A percentile compares a stretch with the other conserved stretches of the same genome.
Conservation (phyloP, 2,888 invertebrate species). For the Ophion ventricosus region DNA sequence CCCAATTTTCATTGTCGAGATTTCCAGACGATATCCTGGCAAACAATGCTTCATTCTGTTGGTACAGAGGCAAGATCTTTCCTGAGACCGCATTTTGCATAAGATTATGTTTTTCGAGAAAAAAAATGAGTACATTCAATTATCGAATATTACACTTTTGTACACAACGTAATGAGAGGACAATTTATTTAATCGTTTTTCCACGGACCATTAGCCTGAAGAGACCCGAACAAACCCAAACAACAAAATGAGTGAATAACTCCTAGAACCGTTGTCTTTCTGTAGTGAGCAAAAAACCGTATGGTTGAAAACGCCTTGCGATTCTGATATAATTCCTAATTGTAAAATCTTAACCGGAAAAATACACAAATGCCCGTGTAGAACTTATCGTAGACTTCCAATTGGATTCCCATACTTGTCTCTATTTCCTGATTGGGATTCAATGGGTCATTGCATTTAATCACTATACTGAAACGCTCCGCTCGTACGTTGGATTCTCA, state of each 20-base stretch:
- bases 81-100: constrained; percentile 17
- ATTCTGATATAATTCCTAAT: neutral
- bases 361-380: too few relatives aligned
- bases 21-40: constrained; percentile 47
- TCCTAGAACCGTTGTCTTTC: neutral
- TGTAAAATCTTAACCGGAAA: neutral
- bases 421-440: too few relatives aligned
- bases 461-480: too few relatives aligned
- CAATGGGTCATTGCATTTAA: too few relatives aligned
- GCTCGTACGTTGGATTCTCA: too few relatives aligned
- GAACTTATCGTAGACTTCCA: too few relatives aligned
- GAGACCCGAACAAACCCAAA: neutral
- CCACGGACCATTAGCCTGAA: neutral
- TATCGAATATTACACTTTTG: neutral
- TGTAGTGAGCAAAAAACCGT: neutral
- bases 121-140: neutral
- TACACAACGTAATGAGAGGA: neutral
- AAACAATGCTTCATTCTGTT: constrained; percentile 31
- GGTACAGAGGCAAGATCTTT: constrained; percentile 31
- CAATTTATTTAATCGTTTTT: neutral
- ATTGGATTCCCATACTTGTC: too few relatives aligned
- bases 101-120: constrained; percentile 8
- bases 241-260: neutral
- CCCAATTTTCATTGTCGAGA: constrained; percentile 47
- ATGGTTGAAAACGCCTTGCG: neutral